Evolutionary conservation across 2,113 vertebrate genomes (phyloP), one percentile per base, ranked within the genome.

Genomic region (Oreochromis spilurus): DNA sequence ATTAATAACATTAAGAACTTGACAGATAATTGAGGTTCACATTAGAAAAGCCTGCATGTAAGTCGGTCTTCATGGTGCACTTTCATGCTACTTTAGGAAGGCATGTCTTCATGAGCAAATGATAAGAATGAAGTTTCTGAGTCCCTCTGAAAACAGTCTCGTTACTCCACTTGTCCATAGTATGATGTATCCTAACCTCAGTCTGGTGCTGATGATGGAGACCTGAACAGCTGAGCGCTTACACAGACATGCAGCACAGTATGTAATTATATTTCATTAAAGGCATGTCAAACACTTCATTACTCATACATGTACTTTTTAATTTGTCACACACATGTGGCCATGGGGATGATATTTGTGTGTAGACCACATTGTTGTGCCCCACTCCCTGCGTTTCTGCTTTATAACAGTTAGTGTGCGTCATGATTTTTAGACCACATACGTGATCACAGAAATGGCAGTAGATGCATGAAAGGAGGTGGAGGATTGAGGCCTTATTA

Each of bases 61-160:
- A 75, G 43, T 29, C 16, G 1, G 24, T 19, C 70, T 48, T 75
- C 70, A 0, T 75, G 43, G 43, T 12, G 40, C 10, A 3, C 14
- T 3, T 75, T 11, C 1, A 5, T 48, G 24, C 11, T 29, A 2
- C 40, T 29, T 75, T 45, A 48, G 14, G 70, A 29, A 0, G 70
- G 0, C 21, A 17, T 9, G 67, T 29, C 0, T 48, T 48, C 70
- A 26, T 26, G 17, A 2, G 0, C 2, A 72, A 45, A 72, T 16
- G 21, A 13, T 40, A 7, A 55, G 53, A 13, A 55, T 7, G 53
- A 58, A 2, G 65, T 26, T 45, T 11, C 67, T 75, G 67, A 29
- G 67, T 75, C 36, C 34, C 7, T 45, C 5, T 72, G 38, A 26
- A 45, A 45, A 26, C 40, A 45, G 2, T 19, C 14, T 19, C 9